These are phyloP conservation scores for Eublepharis macularius DNA, from an alignment of 2,113 vertebrate genomes.

Conservation along the genomic window DNA sequence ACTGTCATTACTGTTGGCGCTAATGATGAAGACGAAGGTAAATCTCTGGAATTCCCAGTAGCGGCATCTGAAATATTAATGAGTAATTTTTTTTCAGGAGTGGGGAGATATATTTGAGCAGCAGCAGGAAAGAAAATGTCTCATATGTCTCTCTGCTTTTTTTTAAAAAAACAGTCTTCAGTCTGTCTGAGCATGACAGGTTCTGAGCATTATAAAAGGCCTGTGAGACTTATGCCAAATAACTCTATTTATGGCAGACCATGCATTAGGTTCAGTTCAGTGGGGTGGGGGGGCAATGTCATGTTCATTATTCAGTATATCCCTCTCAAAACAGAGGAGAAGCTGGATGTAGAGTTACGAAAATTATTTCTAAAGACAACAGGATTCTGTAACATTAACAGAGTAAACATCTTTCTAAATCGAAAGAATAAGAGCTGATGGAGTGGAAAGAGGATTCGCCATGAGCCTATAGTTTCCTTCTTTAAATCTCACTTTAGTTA, in stretches of 20 bases:
- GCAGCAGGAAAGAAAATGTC: conserved; percentile 17
- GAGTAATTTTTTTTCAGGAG: conserved; percentile 31
- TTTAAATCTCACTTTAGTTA: neutral
- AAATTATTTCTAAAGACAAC: neutral
- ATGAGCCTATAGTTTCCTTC: no score
- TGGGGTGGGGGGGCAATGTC: neutral
- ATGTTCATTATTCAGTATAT: no score
- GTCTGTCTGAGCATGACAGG: conserved; percentile 1
- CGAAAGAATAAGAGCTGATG: neutral
- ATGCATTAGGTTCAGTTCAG: neutral
- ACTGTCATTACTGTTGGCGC: conserved; percentile 83
- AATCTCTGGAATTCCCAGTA: conserved; percentile 26
- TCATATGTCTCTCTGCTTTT: conserved; percentile 13
- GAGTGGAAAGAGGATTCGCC: neutral
- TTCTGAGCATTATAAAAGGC: conserved; percentile 14
- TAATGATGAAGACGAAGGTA: conserved; percentile 88
- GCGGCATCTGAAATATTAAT: conserved; percentile 30
- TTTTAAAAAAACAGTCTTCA: neutral
- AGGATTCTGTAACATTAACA: no score
- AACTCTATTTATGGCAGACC: neutral
- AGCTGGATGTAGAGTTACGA: neutral
- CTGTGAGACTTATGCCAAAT: conserved; percentile 17
- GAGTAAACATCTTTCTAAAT: neutral
- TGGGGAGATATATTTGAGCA: neutral
- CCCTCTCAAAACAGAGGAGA: neutral